Conservation (phyloP, 2,888 invertebrate species). For the Tolmerus cingulatus region DNA sequence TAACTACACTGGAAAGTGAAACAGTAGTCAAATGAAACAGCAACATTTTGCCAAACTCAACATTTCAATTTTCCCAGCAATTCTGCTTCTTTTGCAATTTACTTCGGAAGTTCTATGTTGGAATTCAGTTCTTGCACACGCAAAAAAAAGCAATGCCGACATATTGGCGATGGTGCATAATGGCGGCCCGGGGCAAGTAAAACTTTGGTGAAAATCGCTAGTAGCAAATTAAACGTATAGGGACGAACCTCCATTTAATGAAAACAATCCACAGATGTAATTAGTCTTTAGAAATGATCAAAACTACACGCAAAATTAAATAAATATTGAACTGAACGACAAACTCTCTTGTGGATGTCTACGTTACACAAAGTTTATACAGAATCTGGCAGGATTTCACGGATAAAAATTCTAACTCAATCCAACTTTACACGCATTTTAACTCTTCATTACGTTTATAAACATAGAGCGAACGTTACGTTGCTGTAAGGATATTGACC, state of each 20-base stretch:
- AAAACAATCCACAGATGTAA: not conserved
- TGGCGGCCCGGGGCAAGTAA: not conserved
- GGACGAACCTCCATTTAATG: not conserved
- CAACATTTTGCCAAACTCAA: not conserved
- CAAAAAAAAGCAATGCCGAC: not conserved
- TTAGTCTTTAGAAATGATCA: not conserved
- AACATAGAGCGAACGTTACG: not conserved
- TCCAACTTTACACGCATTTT: not conserved
- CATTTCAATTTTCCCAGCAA: not conserved
- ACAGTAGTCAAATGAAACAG: not conserved
- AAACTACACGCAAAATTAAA: not conserved
- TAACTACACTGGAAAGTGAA: too few relatives aligned
- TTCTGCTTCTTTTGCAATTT: not conserved
- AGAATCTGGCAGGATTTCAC: not conserved
- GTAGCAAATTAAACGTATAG: not conserved
- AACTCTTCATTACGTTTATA: not conserved
- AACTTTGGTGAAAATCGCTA: not conserved
- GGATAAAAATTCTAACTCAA: not conserved
- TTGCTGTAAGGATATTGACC: not conserved
- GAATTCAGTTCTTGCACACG: not conserved
- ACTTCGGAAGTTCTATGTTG: not conserved
- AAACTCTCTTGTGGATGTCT: too few relatives aligned
- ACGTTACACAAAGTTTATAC: not conserved
- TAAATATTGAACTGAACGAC: not conserved
- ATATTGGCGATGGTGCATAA: slow-evolving; percentile 3